Conservation (phyloP, 2,888 invertebrate genomes). For the Drosophila hawaiiensis region DNA sequence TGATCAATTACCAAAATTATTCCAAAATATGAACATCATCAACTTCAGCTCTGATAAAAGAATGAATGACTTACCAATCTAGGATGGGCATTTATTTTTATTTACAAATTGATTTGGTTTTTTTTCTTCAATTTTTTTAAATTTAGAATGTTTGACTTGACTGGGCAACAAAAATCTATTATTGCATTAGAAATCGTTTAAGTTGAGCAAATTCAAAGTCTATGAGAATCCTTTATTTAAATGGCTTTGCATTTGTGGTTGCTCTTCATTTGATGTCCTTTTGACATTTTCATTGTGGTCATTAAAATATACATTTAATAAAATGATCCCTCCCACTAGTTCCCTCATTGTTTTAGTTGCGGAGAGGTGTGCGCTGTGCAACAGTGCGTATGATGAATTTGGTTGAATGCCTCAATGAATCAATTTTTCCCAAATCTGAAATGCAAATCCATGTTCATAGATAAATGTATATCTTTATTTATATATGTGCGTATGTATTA, state of each 20-base stretch:
- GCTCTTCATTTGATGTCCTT: constrained; percentile 42
- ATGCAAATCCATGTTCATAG: neutral
- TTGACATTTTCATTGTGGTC: constrained; percentile 62
- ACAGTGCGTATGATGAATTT: constrained; percentile 69
- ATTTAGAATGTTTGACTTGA: neutral
- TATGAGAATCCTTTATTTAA: neutral
- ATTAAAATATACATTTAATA: constrained; percentile 36
- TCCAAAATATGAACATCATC: neutral
- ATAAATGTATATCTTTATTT: constrained; percentile 7
- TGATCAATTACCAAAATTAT: neutral
- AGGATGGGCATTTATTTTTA: neutral
- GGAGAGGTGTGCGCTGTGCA: constrained; percentile 45
- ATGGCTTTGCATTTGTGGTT: constrained; percentile 5
- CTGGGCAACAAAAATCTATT: neutral
- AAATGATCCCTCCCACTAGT: neutral
- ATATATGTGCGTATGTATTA: constrained; percentile 1
- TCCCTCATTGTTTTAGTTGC: constrained; percentile 21
- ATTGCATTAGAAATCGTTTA: neutral
- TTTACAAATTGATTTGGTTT: neutral
- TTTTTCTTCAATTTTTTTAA: fast-evolving
- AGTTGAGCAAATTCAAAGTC: neutral
- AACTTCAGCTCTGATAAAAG: neutral
- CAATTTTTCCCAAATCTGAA: constrained; percentile 27
- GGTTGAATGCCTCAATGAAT: constrained; percentile 49
- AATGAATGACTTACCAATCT: neutral